Base-by-base conservation (phyloP, 2,113 vertebrate species). In the Lota lota region DNA sequence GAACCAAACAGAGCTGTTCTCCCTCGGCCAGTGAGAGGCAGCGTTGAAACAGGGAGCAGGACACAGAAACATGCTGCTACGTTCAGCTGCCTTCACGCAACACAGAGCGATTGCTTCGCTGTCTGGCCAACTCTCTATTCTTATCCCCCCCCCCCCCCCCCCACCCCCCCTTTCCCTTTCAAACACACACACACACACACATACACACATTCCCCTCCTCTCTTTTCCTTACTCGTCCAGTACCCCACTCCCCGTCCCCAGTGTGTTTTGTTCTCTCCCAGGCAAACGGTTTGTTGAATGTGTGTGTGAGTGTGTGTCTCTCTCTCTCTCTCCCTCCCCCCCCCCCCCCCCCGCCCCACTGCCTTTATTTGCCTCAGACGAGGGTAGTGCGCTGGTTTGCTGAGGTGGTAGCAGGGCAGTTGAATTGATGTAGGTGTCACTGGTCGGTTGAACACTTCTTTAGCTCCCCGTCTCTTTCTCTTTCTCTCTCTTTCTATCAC, bases 221-320 rank as follows among this genome's bases (percentile, higher is more conserved):
- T 73, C 72, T 73, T 66, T 60, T 63, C 58, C 33, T 61, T 3
- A 61, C 66, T 56, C 73, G 61, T 53, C 64, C 63, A 36, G 54
- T 28, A 10, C 47, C 20, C 36, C 64, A 47, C 64, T 75, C 60
- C 65, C 64, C 66, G 72, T 79, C 57, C 68, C 47, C 66, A 18
- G 71, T 79, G 81, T 79, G 78, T 89, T 88, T 90, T 89, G 75
- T 91, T 88, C 77, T 70, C 66, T 53, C 57, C 50, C 66, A 21
- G 72, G 77, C 74, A 64, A 89, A 89, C 83, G 87, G 82, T 86
- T 79, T 83, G 70, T 61, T 69, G 66, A 62, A 56, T 59, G 66
- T 66, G 50, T 22, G 28, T 57, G 10, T 56, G 20, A 40, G 50
- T 54, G 56, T 68, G 65, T 72, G 33, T 66, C 40, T 47, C 40